Evolutionary conservation across 2,888 invertebrate genomes (phyloP), one percentile per base, ranked within the genome.

Genomic region (Coelinius sp.): DNA sequence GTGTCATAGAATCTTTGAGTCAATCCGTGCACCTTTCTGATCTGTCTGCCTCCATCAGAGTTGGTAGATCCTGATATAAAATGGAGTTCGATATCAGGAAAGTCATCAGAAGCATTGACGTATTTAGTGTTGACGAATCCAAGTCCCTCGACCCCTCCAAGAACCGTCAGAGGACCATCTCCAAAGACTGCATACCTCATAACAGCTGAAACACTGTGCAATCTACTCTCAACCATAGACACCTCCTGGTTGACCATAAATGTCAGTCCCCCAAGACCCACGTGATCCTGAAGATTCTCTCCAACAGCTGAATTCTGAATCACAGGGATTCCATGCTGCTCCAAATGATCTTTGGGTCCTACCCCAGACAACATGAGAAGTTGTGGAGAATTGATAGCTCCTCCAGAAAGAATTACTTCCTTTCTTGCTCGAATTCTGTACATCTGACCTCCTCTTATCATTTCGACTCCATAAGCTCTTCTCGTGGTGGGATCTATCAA

Each of bases 381-480:
- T 84, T 99, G 98, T 0, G 99, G 97, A 0, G 97, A 95, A 84
- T 97, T 98, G 0, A 99, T 91, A 0, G 98, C 92, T 0, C 99
- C 99, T 0, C 94, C 97, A 0, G 96, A 95, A 1, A 99, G 84
- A 63, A 99, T 94, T 0, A 99, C 94, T 86, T 97, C 97, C 84
- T 94, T 96, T 35, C 91, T 91, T 0, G 96, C 95, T 71, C 93
- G 89, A 1, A 96, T 92, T 63, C 94, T 90, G 80, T 93, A 92
- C 0, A 94, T 84, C 88, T 93, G 92, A 63, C 93, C 93, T 66
- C 94, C 92, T 53, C 94, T 90, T 1, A 94, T 88, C 81, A 96
- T 95, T 83, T 95, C 94, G 0, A 97, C 93, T 0, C 96, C 96
- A 84, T 93, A 94, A 0, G 96, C 94, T 17, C 93, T 88, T 85